Percentiles rank a stretch among this genome's conserved stretches.
phyloP scores from a whole-genome alignment of 2,113 vertebrate species.

The Vidua macroura region DNA sequence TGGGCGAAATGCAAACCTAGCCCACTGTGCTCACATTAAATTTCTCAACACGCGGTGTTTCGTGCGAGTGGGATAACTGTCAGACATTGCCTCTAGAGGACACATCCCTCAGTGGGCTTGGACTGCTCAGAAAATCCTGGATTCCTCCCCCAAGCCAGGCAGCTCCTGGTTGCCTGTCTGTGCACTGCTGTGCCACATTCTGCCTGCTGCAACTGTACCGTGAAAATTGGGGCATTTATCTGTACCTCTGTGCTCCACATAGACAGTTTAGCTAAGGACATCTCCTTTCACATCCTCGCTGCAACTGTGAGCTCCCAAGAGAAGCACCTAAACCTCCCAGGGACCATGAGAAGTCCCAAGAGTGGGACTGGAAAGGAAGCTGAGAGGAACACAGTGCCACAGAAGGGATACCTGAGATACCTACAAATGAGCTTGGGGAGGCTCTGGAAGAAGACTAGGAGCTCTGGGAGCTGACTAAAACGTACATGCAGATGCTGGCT shows the following conservation, averaged over 20 bases:
- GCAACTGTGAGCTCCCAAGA: background rate
- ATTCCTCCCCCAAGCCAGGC: background rate
- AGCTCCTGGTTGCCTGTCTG: background rate
- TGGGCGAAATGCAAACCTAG: background rate
- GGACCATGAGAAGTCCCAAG: background rate
- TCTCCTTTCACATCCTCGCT: background rate
- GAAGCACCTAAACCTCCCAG: background rate
- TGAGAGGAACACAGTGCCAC: background rate
- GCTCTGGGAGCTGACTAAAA: background rate
- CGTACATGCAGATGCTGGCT: background rate
- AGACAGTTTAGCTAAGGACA: background rate
- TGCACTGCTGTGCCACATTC: background rate
- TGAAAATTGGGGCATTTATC: background rate
- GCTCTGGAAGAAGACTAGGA: background rate
- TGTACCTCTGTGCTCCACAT: background rate
- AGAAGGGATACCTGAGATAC: background rate
- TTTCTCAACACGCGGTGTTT: background rate
- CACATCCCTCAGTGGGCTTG: background rate
- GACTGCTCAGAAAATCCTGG: background rate
- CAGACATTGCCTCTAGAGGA: slow-evolving; percentile 23
- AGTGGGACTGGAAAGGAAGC: background rate
- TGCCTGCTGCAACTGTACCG: background rate
- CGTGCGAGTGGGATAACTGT: background rate
- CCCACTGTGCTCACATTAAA: background rate
- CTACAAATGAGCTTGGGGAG: background rate